These are phyloP conservation scores for Haliclona indistincta DNA, from an alignment of 37 sponge, comb jelly and placozoan species.

Conservation along the genomic window DNA sequence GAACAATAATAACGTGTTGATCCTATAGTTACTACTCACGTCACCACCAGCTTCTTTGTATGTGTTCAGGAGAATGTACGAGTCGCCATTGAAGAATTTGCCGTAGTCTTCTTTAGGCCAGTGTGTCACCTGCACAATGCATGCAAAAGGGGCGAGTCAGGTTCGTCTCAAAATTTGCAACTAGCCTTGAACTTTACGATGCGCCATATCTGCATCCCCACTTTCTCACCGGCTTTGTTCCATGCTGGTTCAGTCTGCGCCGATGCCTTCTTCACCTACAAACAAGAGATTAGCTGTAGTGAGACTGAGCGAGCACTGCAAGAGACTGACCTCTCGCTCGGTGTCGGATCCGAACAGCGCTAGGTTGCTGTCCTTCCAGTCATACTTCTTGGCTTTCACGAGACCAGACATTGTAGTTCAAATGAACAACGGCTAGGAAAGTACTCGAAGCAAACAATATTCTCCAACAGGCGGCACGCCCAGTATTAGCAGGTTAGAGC, in stretches of 20 bases:
- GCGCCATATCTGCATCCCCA: conserved; percentile 66
- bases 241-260: conserved; percentile 61
- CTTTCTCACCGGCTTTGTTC: conserved; percentile 52
- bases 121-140: conserved; percentile 56
- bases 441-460: too few species aligned
- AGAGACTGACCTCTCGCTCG: conserved; percentile 32
- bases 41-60: conserved; percentile 68
- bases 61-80: conserved; percentile 89
- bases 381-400: conserved; percentile 64
- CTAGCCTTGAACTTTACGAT: conserved; percentile 66
- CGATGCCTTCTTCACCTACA: conserved; percentile 60
- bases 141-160: too few species aligned
- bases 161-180: too few species aligned
- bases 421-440: too few species aligned
- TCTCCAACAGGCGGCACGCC: too few species aligned
- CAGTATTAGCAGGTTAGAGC: too few species aligned
- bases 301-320: neutral
- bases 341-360: conserved; percentile 54
- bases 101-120: conserved; percentile 84
- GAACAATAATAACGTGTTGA: neutral
- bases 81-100: conserved; percentile 86
- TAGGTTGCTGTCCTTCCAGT: conserved; percentile 73
- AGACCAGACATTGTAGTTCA: conserved; percentile 9
- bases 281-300: neutral
- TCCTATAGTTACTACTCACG: neutral